Percentiles rank a stretch among this genome's conserved stretches.
Evolutionary conservation across 2,888 invertebrate species (phyloP).

Genomic region (Aspidapion aeneum): DNA sequence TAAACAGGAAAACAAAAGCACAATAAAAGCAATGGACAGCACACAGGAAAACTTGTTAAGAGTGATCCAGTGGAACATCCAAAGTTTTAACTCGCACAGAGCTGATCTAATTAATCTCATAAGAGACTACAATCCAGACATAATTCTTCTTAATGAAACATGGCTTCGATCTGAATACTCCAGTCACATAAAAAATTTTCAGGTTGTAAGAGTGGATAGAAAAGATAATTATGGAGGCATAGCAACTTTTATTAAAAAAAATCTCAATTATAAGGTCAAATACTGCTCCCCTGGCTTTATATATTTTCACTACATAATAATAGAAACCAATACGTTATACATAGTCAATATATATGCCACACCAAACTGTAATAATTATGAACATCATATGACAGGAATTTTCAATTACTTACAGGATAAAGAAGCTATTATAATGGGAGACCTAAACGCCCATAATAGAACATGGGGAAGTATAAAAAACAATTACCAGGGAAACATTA

Average conservation of each 20-base stretch:
- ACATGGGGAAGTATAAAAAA: conserved; percentile 5
- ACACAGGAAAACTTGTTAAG: neutral
- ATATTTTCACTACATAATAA: neutral
- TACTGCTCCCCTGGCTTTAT: neutral
- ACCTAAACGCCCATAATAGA: conserved; percentile 12
- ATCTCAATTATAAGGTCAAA: neutral
- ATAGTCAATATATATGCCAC: conserved; percentile 10
- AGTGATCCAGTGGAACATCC: conserved; percentile 7
- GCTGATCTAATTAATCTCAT: neutral
- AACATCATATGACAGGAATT: neutral
- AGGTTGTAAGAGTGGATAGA: conserved; percentile 3
- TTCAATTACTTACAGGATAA: neutral
- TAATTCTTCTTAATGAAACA: conserved; percentile 5
- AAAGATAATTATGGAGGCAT: neutral
- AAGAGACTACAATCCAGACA: neutral
- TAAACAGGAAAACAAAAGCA: too few species aligned
- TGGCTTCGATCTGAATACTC: neutral
- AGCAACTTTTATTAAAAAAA: neutral
- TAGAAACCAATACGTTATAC: neutral
- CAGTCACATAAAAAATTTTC: neutral
- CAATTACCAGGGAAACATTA: neutral
- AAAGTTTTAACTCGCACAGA: neutral
- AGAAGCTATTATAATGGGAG: neutral
- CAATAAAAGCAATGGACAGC: too few species aligned
- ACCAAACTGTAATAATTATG: conserved; percentile 4